Evolutionary conservation across 2,797 vertebrate genomes (phyloP), one percentile per base, ranked within the genome.

Genomic region (Mormyrus hasselquistii): DNA sequence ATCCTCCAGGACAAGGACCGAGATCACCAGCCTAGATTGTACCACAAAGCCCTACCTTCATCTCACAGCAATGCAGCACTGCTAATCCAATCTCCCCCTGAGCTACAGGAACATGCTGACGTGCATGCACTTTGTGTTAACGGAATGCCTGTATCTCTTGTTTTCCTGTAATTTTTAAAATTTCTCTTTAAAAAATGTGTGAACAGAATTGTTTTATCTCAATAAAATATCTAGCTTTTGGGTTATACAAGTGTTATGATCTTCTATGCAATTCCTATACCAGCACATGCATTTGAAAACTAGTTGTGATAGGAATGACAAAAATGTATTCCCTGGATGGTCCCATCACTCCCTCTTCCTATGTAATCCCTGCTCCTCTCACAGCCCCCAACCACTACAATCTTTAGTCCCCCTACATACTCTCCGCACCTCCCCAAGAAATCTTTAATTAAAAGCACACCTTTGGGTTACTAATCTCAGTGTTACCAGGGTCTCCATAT

Each of bases 221-320:
- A 95, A 94, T 95, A 95, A 95, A 95, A 91, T 92, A 90, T 92
- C 29, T 34, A 92, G 84, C 89, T 92, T 89, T 93, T 93, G 92
- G 93, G 94, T 94, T 94, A 91, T 91, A 92, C 89, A 88, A 90
- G 92, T 76, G 76, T 49, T 89, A 22, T 85, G 41, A 12, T 86
- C 16, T 82, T 25, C 50, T 47, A n/a, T 85, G 49, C 19, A 85
- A 53, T 38, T 19, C 69, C n/a, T n/a, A 57, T 57, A 55, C 19
- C 16, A 57, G 55, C 55, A 57, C 19, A 57, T 57, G 55, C 19
- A 57, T 57, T n/a, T 57, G 55, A 57, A 57, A 57, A 57, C 19
- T n/a, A n/a, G 55, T 53, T 16, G 52, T 7, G n/a, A n/a, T 57
- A 57, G 55, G 55, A 57, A 57, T 57, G 55, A 57, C 55, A 57